Evolutionary conservation across 2,888 invertebrate genomes (phyloP).

Genomic region (Dione juno): DNA sequence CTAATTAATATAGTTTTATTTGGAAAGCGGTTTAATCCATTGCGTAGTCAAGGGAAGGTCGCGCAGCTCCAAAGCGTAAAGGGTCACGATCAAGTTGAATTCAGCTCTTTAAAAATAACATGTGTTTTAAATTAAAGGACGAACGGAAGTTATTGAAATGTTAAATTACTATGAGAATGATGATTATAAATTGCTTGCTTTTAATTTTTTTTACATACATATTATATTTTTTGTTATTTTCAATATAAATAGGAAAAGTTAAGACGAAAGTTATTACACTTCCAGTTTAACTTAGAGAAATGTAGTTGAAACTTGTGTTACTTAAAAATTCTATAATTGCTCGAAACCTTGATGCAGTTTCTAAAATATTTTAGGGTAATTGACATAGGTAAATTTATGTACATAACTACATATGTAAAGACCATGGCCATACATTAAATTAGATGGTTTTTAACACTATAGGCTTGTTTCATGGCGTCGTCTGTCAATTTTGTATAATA

Average conservation of each 20-base stretch:
- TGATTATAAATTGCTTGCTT: background rate
- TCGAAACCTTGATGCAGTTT: background rate
- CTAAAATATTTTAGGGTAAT: background rate
- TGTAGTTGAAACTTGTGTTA: no score
- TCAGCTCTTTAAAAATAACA: background rate
- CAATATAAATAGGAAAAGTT: no score
- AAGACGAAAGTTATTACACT: no score
- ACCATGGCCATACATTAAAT: constrained; percentile 4
- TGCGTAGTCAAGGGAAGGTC: constrained; percentile 41
- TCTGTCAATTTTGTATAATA: background rate
- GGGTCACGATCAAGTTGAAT: constrained; percentile 32
- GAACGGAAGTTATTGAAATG: constrained; percentile 6
- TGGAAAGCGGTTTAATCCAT: constrained; percentile 22
- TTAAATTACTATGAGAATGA: background rate
- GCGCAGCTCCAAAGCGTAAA: constrained; percentile 18
- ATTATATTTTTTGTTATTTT: no score
- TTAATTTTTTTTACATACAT: no score
- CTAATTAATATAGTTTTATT: constrained; percentile 6
- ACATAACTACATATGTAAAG: background rate
- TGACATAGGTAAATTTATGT: background rate
- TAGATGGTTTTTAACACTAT: background rate
- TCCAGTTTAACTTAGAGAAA: no score
- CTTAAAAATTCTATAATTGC: no score
- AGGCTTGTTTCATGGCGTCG: background rate
- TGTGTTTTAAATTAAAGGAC: background rate